Evolutionary conservation across 2,888 invertebrate genomes (phyloP), one percentile per base, ranked within the genome.

Genomic region (Aplocera efformata): DNA sequence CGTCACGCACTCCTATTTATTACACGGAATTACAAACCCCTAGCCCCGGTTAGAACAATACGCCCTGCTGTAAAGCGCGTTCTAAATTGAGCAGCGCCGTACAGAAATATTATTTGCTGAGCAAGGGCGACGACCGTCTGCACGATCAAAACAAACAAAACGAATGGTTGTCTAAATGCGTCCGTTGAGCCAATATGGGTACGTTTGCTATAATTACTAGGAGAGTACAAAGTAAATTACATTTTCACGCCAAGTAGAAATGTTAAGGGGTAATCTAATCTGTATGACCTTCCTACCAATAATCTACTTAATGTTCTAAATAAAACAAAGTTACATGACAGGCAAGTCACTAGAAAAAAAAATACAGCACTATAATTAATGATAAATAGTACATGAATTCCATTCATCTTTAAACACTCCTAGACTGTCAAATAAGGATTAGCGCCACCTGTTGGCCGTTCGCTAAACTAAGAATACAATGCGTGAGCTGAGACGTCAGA

Each of bases 1-100:
- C 69, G 74, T 77, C 78, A 83, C 77, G 79, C 78, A 80, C 73
- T 78, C 63, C 70, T 70, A 78, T 81, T 79, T 78, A 79, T 74
- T 79, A 73, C 66, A 50, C 52, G 59, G 55, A 62, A 62, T 61
- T 64, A 67, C 55, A 60, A 62, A 66, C 46, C 50, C 59, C 54
- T 56, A 60, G 27, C 36, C 43, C 13, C 30, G 37, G 38, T 48
- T 41, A 45, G 47, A 30, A 27, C 31, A 35, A 32, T 25, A 23
- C 42, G 29, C 31, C 50, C 42, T 48, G 56, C 59, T 56, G 60
- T 52, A 53, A 49, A 58, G 64, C 56, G 51, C 53, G 62, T 67
- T 78, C 78, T 79, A 80, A 72, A 69, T 72, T 71, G 66, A 66
- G 67, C 59, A 47, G 45, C 50, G 45, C 45, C 56, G 56, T 62